Evolutionary conservation across 2,113 vertebrate genomes (phyloP).

Genomic region (Theristicus caerulescens): DNA sequence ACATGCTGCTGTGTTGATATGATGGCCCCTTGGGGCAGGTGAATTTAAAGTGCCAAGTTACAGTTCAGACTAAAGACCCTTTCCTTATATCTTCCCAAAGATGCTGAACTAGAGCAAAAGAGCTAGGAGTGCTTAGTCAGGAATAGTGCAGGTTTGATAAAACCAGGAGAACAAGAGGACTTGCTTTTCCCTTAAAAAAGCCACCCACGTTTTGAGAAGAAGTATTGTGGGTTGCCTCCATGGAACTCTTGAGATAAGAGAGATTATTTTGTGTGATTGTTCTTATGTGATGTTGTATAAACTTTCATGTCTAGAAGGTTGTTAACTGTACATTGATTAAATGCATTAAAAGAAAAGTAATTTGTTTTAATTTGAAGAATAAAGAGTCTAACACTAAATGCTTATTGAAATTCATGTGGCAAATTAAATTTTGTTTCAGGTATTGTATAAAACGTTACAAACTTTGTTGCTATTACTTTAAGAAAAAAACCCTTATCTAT

Average conservation of each 20-base stretch:
- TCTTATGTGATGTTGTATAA: neutral
- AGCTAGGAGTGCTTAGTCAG: neutral
- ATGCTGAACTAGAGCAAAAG: neutral
- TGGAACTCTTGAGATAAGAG: neutral
- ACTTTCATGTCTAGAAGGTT: neutral
- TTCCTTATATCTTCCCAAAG: neutral
- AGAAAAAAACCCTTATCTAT: fast-evolving
- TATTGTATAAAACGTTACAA: neutral
- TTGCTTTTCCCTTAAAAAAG: neutral
- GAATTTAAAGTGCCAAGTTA: neutral
- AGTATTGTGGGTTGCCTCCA: neutral
- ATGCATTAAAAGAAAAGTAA: neutral
- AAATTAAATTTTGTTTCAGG: neutral
- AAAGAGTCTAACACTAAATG: neutral
- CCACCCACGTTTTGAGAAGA: neutral
- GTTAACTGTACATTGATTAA: neutral
- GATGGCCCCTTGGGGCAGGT: neutral
- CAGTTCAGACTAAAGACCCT: neutral
- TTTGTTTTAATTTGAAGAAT: neutral
- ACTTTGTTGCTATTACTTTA: neutral
- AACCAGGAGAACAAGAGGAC: neutral
- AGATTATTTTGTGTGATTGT: neutral
- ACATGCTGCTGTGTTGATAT: neutral
- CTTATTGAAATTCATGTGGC: neutral
- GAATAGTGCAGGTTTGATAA: neutral